phyloP scores from a whole-genome alignment of 2,888 invertebrate species.

The Ichneumon xanthorius region DNA sequence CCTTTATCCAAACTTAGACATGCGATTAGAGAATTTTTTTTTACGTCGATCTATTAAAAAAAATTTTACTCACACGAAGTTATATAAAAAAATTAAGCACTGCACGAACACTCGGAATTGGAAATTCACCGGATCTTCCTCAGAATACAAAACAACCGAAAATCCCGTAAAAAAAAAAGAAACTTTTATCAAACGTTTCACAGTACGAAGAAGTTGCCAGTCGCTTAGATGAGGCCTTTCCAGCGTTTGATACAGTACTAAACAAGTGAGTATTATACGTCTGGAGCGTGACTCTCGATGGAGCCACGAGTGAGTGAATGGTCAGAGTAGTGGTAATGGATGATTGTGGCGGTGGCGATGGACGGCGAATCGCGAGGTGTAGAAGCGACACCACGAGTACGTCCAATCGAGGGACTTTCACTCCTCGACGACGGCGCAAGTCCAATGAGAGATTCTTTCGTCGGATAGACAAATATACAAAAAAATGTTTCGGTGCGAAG shows the following conservation, averaged over 20 bases:
- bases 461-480: not conserved
- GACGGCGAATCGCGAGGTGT: conserved; percentile 71
- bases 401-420: conserved; percentile 75
- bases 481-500: conserved; percentile 32
- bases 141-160: not conserved
- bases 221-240: conserved; percentile 71
- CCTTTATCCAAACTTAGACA: no score
- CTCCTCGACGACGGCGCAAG: conserved; percentile 64
- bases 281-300: conserved; percentile 75
- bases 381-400: conserved; percentile 62
- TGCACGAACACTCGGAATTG: not conserved
- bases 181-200: not conserved
- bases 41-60: no score
- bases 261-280: conserved; percentile 79
- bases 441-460: conserved; percentile 50
- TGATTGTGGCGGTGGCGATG: conserved; percentile 58
- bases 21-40: no score
- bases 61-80: conserved; percentile 10
- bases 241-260: conserved; percentile 76
- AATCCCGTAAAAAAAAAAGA: not conserved
- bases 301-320: conserved; percentile 68
- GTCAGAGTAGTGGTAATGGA: conserved; percentile 67
- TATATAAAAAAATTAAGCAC: not conserved
- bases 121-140: not conserved
- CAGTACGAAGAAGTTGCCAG: conserved; percentile 1